Evolutionary conservation across 2,797 vertebrate genomes (phyloP).

Genomic region (Poecilia gillii): DNA sequence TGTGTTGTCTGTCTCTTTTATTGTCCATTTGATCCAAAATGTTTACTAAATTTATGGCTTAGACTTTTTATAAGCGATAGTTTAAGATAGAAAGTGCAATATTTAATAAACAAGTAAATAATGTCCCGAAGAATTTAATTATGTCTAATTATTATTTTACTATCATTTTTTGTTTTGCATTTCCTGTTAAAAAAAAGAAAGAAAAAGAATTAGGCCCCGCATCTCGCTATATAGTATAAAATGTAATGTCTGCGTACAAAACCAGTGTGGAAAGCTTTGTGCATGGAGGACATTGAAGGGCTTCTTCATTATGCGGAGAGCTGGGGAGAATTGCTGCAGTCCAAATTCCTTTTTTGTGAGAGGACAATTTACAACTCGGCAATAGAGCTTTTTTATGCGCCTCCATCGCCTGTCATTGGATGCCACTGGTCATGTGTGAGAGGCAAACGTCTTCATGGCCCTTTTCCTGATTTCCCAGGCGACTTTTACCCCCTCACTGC

Average conservation of each 20-base stretch:
- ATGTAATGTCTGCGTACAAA: neutral
- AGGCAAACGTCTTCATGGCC: conserved; percentile 96
- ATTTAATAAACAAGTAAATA: neutral
- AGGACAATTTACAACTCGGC: conserved; percentile 99
- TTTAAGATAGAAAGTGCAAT: neutral
- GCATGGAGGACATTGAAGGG: conserved; percentile 77
- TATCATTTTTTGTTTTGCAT: neutral
- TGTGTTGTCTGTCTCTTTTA: neutral
- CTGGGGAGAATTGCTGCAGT: conserved; percentile 92
- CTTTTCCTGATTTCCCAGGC: conserved; percentile 97
- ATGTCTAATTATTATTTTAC: neutral
- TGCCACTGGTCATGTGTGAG: conserved; percentile 98
- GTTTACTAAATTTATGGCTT: neutral
- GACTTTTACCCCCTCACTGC: conserved; percentile 88
- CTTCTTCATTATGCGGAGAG: conserved; percentile 88
- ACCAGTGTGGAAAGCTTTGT: conserved; percentile 1
- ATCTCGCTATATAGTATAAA: neutral
- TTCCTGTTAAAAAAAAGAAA: neutral
- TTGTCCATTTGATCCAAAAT: neutral
- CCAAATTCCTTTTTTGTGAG: conserved; percentile 98
- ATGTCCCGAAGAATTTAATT: neutral
- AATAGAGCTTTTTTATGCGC: conserved; percentile 98
- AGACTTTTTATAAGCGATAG: neutral
- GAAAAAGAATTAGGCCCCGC: neutral
- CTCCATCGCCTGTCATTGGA: conserved; percentile 97